Evolutionary conservation across 1,140 invertebrate genomes (phyloP).

Genomic region (Acyrthosiphon pisum): DNA sequence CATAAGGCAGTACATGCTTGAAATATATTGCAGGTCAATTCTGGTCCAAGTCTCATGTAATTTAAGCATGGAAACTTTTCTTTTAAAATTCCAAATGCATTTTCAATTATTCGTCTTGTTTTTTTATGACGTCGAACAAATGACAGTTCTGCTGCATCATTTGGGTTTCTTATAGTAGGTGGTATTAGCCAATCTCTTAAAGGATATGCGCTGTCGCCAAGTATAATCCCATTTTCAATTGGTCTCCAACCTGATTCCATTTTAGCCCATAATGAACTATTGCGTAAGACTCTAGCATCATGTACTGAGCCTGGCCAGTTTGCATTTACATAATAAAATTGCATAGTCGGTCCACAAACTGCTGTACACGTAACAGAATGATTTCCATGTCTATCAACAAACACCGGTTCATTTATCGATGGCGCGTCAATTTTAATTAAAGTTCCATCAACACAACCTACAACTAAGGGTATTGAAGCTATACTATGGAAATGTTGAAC

Average conservation of each 20-base stretch:
- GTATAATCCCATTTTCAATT: constrained; percentile 49
- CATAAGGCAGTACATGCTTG: constrained; percentile 29
- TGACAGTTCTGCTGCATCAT: not conserved
- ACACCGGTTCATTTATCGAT: constrained; percentile 58
- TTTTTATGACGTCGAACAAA: constrained; percentile 58
- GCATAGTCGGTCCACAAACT: constrained; percentile 60
- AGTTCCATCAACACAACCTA: constrained; percentile 58
- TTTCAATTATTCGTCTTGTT: constrained; percentile 60
- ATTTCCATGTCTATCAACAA: constrained; percentile 61
- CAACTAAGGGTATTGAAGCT: constrained; percentile 47
- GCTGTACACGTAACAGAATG: constrained; percentile 61
- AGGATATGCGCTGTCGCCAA: constrained; percentile 59
- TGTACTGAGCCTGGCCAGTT: constrained; percentile 60
- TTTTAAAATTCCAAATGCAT: constrained; percentile 60
- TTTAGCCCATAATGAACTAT: constrained; percentile 55
- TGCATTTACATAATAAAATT: constrained; percentile 60
- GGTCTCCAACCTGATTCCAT: constrained; percentile 58
- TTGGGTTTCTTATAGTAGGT: constrained; percentile 40
- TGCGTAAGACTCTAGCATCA: constrained; percentile 60
- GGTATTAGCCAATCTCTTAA: constrained; percentile 59
- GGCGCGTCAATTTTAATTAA: constrained; percentile 60
- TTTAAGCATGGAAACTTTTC: constrained; percentile 60
- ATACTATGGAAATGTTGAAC: constrained; percentile 55
- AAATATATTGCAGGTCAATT: constrained; percentile 39
- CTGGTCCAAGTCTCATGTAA: too few species aligned